These are phyloP conservation scores for Hypanus sabinus DNA, from an alignment of 2,113 vertebrate species.

Conservation along the genomic window DNA sequence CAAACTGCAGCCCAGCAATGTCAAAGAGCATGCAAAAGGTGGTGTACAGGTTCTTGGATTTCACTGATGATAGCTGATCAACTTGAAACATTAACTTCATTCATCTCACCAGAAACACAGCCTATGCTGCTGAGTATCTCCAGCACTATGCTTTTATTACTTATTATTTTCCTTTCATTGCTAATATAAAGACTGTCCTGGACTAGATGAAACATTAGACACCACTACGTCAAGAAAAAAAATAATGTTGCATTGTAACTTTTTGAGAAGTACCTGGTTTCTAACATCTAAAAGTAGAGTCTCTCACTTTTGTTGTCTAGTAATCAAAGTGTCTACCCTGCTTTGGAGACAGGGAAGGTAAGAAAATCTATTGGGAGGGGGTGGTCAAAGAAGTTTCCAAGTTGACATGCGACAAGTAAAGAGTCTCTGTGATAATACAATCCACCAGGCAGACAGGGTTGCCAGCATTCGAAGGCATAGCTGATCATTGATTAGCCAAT, in stretches of 20 bases:
- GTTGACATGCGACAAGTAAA: background rate
- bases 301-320: background rate
- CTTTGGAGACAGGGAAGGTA: background rate
- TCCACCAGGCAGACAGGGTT: background rate
- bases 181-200: background rate
- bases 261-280: background rate
- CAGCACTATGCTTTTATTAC: too few relatives aligned
- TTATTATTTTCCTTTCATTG: background rate
- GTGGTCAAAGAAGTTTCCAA: background rate
- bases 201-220: background rate
- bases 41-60: background rate
- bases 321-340: too few relatives aligned
- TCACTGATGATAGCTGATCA: background rate
- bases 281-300: background rate
- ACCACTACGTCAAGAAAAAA: background rate
- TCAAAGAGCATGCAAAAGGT: background rate
- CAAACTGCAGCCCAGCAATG: background rate
- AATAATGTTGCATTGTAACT: background rate
- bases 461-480: background rate
- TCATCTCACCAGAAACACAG: too few relatives aligned
- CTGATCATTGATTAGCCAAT: slow-evolving; percentile 25
- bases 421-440: background rate
- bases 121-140: too few relatives aligned
- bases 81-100: too few relatives aligned
- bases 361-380: background rate